Evolutionary conservation across 2,113 vertebrate genomes (phyloP), one percentile per base, ranked within the genome.

Genomic region (Gobiocypris rarus): DNA sequence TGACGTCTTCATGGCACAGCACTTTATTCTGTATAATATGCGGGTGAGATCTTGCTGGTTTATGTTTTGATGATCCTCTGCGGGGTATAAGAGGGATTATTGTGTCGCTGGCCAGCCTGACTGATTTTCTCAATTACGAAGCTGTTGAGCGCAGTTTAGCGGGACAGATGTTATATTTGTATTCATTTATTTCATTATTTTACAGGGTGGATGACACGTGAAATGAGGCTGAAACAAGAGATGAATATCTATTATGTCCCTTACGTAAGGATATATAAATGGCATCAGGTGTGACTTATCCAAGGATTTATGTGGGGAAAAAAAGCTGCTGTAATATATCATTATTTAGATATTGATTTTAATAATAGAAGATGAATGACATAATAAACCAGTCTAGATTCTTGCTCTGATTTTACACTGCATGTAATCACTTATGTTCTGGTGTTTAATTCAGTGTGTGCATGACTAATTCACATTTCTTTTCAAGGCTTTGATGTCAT

Each of bases 51-150:
- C 70, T 69, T 73, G 2, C 71, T 82, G 54, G 26, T 79, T 48
- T 79, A 61, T 87, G 54, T 74, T 75, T 71, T 56, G 70, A 83
- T 77, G 19, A 71, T 78, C 24, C 61, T 69, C 34, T 75, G 28
- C 6, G 34, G 24, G 52, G 24, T 73, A 48, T 59, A 83, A 79
- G 75, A 61, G 81, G n/a, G 41, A 84, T 84, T 70, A 76, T 73
- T 71, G 85, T 69, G 56, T 71, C 4, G 56, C 75, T 83, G 85
- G 45, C 75, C 69, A 78, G 63, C 83, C 54, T 86, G 75, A 86
- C 69, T 81, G 87, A 88, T 86, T 85, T 83, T 83, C 70, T 77
- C 84, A 88, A 86, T 86, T 84, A 88, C 73, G 34, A 73, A 75
- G 65, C 86, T 79, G 82, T 77, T 79, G 74, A 84, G 76, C 24